These are phyloP conservation scores for Orius insidiosus DNA, from an alignment of 1,140 invertebrate species.

Conservation along the genomic window DNA sequence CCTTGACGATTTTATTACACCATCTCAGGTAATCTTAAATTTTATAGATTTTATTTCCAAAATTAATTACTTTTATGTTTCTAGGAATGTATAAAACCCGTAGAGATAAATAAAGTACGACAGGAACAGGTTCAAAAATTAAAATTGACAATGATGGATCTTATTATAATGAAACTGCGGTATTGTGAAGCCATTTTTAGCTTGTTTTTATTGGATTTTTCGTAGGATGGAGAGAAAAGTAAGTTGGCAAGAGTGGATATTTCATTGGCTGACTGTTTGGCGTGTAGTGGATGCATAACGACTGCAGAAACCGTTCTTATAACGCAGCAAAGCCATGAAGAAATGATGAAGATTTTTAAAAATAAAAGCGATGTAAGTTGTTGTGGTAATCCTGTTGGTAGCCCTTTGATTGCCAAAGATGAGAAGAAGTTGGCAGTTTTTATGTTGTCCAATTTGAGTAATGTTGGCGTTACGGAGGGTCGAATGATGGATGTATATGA, in stretches of 20 bases:
- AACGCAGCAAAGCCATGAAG: conserved; percentile 85
- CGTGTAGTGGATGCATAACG: conserved; percentile 97
- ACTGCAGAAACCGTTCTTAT: conserved; percentile 95
- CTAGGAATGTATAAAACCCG: conserved; percentile 92
- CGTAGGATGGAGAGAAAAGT: conserved; percentile 27
- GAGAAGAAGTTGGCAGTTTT: too few species aligned
- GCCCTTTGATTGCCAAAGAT: too few species aligned
- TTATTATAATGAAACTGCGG: too few species aligned
- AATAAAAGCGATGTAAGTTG: conserved; percentile 29
- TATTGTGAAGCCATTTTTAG: too few species aligned
- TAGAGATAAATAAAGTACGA: conserved; percentile 59
- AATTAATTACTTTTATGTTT: too few species aligned
- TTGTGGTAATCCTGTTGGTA: too few species aligned
- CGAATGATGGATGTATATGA: too few species aligned
- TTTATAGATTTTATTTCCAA: too few species aligned
- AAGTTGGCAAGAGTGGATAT: conserved; percentile 82
- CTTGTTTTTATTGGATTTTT: conserved; percentile 24
- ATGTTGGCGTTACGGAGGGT: too few species aligned
- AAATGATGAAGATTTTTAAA: conserved; percentile 58
- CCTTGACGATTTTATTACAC: too few species aligned
- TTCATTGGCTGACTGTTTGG: conserved; percentile 88
- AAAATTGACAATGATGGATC: conserved; percentile 71
- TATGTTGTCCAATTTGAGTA: too few species aligned
- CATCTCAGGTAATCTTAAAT: too few species aligned
- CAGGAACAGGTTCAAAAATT: conserved; percentile 62